Conservation (phyloP, 2,797 vertebrate genomes). For the Lacerta agilis region DNA sequence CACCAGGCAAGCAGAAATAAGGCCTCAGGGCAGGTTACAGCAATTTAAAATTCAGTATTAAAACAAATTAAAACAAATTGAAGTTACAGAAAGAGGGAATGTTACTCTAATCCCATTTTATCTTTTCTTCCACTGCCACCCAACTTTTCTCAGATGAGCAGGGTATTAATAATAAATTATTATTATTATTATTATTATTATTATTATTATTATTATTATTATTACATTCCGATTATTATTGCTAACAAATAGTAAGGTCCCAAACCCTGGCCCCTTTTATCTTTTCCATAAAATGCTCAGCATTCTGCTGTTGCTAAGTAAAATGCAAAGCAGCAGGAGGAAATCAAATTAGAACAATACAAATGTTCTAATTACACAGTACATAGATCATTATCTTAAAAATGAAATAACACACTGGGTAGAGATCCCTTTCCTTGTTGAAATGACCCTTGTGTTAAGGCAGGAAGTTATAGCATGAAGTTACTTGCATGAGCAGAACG, state of each 20-base stretch:
- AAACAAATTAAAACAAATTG: too few species aligned
- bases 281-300: neutral
- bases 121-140: neutral
- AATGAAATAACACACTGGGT: neutral
- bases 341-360: neutral
- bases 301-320: neutral
- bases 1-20: too few species aligned
- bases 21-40: too few species aligned
- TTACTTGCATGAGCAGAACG: neutral
- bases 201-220: too few species aligned
- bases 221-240: neutral
- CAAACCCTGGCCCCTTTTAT: neutral
- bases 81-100: too few species aligned
- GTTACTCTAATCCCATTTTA: neutral
- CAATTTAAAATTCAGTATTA: too few species aligned
- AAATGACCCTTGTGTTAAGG: neutral
- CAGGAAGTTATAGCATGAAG: neutral
- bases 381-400: neutral
- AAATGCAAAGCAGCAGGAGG: neutral
- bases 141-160: neutral
- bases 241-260: neutral
- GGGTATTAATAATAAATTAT: too few species aligned
- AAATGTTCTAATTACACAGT: neutral
- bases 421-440: neutral
- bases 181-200: too few species aligned